Evolutionary conservation across 2,797 vertebrate species (phyloP), one percentile per base, ranked within the genome.

Genomic region (Enteromius fasciolatus): DNA sequence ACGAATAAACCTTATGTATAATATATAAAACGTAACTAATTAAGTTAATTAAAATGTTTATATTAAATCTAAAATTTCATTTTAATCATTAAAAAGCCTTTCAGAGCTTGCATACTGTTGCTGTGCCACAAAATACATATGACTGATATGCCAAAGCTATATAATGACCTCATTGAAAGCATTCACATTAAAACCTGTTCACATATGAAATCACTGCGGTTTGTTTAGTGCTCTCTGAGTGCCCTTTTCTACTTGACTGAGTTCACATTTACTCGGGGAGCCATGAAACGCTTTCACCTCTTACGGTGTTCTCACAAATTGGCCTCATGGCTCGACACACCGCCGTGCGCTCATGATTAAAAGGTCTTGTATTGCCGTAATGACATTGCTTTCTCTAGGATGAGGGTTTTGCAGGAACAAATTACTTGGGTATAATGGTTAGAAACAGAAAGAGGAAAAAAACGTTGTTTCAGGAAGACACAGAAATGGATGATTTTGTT

Each of bases 311-410:
- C 69, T 78, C 64, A 25, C 70, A 83, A 81, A 86, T 87, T 85
- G 66, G 64, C 75, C 84, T 82, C 82, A 68, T 48, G 61, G 76
- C 67, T 64, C 28, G 44, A 15, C 70, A 83, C 76, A 78, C 79
- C 14, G 10, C 18, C 9, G 70, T 63, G 74, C 68, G 18, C 39
- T 59, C 57, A 61, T 78, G 75, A 87, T 52, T 83, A 73, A 78
- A 77, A 80, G 44, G 64, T 80, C 48, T 73, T 70, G 80, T 81
- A 86, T 80, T 82, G 76, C 68, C 69, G 7, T 83, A 79, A 87
- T 85, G 82, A 84, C 67, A 48, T 82, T 54, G 57, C 80, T 81
- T 81, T 72, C 59, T 80, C 72, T 79, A 39, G 57, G 84, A 73
- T 61, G 79, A 78, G 70, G 25, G 39, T 82, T 80, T 85, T 75